Conservation (phyloP, 1,140 invertebrate species). For the Plectus sambesii region DNA sequence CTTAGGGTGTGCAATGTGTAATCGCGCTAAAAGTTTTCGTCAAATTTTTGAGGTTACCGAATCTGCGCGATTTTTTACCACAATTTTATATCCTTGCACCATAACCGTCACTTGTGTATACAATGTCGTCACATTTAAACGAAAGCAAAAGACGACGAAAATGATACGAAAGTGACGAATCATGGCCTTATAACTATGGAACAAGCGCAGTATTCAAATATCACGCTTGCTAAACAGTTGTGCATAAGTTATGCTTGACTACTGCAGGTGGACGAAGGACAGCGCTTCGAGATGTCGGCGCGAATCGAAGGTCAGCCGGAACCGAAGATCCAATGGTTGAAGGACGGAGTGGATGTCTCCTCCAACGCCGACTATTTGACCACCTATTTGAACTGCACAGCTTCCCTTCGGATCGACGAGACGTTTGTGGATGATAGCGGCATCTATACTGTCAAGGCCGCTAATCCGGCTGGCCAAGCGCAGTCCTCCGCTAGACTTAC, state of each 20-base stretch:
- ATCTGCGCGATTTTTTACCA: too few relatives aligned
- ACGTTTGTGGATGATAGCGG: conserved; percentile 71
- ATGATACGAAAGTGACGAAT: not conserved
- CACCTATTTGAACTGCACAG: conserved; percentile 50
- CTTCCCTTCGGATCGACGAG: conserved; percentile 63
- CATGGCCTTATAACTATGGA: conserved; percentile 7
- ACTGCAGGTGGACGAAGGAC: conserved; percentile 26
- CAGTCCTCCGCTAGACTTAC: conserved; percentile 62
- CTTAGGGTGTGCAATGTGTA: too few relatives aligned
- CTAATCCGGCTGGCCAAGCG: conserved; percentile 57
- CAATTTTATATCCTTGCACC: not conserved
- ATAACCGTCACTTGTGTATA: not conserved
- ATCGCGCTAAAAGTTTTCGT: too few relatives aligned
- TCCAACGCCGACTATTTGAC: conserved; percentile 59
- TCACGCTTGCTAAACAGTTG: too few relatives aligned
- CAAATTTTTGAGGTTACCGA: too few relatives aligned
- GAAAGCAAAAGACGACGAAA: not conserved
- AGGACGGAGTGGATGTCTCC: conserved; percentile 66
- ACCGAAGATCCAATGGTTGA: conserved; percentile 70
- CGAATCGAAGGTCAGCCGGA: conserved; percentile 61
- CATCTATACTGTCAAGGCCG: conserved; percentile 61
- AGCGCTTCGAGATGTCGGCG: conserved; percentile 30
- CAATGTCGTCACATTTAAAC: not conserved
- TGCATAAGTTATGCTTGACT: too few relatives aligned
- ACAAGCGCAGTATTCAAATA: conserved; percentile 19